Evolutionary conservation across 2,888 invertebrate genomes (phyloP), one percentile per base, ranked within the genome.

Genomic region (Malthinus flaveolus): DNA sequence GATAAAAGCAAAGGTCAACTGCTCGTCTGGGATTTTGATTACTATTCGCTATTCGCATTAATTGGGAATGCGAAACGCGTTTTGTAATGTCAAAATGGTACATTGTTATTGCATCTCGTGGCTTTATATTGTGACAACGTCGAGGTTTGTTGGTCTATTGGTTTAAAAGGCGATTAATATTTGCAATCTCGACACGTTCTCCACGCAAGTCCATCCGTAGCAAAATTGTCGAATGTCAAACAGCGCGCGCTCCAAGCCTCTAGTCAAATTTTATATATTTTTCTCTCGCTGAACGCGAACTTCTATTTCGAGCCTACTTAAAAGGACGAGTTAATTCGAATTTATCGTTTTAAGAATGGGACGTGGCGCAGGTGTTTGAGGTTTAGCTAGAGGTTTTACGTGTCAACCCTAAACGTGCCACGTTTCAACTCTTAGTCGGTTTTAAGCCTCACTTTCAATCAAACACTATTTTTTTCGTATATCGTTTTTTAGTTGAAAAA

Each of bases 121-220:
- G 23, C 23, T 23, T 23, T 23, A 45, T 15, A 46, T 33, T 45
- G 50, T 47, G 59, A 59, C 58, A 58, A 51, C 56, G 32, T 36
- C 32, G 42, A 35, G 36, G 54, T 49, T 57, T 61, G 53, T 61
- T 61, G 51, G 56, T 57, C 54, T 61, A 61, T 56, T 56, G 52
- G 61, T 52, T 61, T 61, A 54, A 37, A 23, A 5, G 35, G 36
- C 61, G 54, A 57, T 61, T 61, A 61, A 53, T 61, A 61, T 61
- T 57, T 51, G 57, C 57, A 61, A 49, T 48, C 61, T 54, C 47
- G 45, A 54, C 61, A 61, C 61, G 61, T 61, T 15, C 52, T 49
- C 51, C 42, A 15, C 13, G 13, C 39, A 39, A 39, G 39, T 39
- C 39, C 15, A 13, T 39, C 39, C 15, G 11, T 12, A 48, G 48